phyloP scores from a whole-genome alignment of 1,140 invertebrate species.

The Myzus persicae region DNA sequence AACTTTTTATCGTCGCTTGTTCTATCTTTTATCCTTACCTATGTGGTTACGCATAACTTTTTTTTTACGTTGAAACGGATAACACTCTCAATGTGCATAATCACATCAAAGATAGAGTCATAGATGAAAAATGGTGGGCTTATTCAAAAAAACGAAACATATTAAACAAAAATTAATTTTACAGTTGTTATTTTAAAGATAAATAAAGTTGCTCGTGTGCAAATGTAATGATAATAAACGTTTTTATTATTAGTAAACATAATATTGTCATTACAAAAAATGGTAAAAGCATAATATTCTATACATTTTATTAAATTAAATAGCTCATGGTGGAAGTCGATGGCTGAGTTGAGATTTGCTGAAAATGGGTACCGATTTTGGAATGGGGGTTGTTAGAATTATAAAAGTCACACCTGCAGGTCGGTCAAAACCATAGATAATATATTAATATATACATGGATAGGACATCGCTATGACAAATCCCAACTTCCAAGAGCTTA shows the following conservation, averaged over 20 bases:
- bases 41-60: too few relatives aligned
- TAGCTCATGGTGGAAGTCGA: too few relatives aligned
- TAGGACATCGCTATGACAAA: too few relatives aligned
- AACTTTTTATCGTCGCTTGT: slow-evolving; percentile 37
- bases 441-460: too few relatives aligned
- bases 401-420: too few relatives aligned
- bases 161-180: background rate
- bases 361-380: too few relatives aligned
- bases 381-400: too few relatives aligned
- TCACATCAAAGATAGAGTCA: background rate
- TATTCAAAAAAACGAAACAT: background rate
- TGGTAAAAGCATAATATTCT: background rate
- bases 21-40: slow-evolving; percentile 18
- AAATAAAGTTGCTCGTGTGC: too few relatives aligned
- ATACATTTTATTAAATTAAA: background rate
- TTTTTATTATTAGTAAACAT: background rate
- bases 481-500: too few relatives aligned
- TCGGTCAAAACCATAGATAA: too few relatives aligned
- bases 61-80: slow-evolving; percentile 9
- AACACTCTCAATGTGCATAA: background rate
- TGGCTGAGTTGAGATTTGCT: too few relatives aligned
- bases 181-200: background rate
- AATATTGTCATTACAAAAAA: background rate
- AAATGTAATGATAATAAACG: background rate
- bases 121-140: background rate